Conservation (phyloP, 2,113 vertebrate genomes). For the Gracilinanus agilis region DNA sequence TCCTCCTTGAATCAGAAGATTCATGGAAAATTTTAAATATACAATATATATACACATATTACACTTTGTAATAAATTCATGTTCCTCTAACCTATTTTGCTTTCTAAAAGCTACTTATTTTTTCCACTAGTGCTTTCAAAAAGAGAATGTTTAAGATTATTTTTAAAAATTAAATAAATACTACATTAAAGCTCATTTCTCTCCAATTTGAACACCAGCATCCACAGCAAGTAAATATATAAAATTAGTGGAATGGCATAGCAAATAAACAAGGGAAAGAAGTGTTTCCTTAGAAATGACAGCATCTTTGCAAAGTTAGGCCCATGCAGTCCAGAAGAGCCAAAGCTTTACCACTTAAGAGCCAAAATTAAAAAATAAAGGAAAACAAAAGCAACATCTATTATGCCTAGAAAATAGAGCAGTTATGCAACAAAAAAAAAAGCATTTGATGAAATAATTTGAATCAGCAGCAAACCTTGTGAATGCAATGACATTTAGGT, state of each 20-base stretch:
- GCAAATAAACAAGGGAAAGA: slow-evolving; percentile 81
- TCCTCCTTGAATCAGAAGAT: slow-evolving; percentile 41
- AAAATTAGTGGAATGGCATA: slow-evolving; percentile 80
- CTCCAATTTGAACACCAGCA: slow-evolving; percentile 81
- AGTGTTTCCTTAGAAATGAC: slow-evolving; percentile 75
- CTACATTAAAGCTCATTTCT: slow-evolving; percentile 68
- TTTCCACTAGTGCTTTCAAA: slow-evolving; percentile 45
- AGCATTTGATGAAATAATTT: slow-evolving; percentile 46
- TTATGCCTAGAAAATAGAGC: slow-evolving; percentile 40
- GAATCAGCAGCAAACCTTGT: slow-evolving; percentile 24
- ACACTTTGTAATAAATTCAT: slow-evolving; percentile 67
- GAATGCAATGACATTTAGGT: slow-evolving; percentile 38
- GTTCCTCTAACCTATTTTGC: slow-evolving; percentile 77
- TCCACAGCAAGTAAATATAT: slow-evolving; percentile 83
- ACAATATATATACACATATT: not conserved
- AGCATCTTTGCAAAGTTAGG: slow-evolving; percentile 84
- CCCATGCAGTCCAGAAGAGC: slow-evolving; percentile 87
- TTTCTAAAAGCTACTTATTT: slow-evolving; percentile 60
- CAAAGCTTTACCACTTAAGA: slow-evolving; percentile 80
- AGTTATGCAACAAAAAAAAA: slow-evolving; percentile 51
- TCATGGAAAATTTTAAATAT: slow-evolving; percentile 21
- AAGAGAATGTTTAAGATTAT: slow-evolving; percentile 43
- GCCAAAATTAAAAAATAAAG: slow-evolving; percentile 75
- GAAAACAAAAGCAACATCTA: slow-evolving; percentile 70
- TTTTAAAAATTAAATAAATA: slow-evolving; percentile 64